Evolutionary conservation across 1,140 invertebrate species (phyloP).

Genomic region (Eupeodes corollae): DNA sequence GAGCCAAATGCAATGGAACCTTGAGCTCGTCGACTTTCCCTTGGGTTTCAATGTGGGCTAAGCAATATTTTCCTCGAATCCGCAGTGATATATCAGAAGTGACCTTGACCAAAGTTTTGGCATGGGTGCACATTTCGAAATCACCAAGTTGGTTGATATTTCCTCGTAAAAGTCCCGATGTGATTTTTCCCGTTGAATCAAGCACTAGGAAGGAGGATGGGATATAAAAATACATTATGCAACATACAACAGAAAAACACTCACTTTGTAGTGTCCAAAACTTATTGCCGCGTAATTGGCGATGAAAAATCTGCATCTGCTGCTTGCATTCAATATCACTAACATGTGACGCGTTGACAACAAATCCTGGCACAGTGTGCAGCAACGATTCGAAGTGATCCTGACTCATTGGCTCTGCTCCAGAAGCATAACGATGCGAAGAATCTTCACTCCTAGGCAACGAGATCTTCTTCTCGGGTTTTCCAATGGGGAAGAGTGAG

Average conservation of each 20-base stretch:
- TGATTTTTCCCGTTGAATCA: conserved; percentile 57
- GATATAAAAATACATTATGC: neutral
- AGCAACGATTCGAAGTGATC: conserved; percentile 44
- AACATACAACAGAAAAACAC: neutral
- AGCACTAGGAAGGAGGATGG: conserved; percentile 37
- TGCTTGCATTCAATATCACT: conserved; percentile 51
- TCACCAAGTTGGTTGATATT: conserved; percentile 60
- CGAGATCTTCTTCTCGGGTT: conserved; percentile 9
- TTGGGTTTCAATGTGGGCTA: conserved; percentile 50
- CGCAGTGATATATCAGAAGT: conserved; percentile 41
- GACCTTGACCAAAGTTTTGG: conserved; percentile 45
- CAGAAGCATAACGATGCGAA: conserved; percentile 34
- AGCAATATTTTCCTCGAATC: conserved; percentile 55
- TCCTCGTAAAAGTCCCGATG: conserved; percentile 52
- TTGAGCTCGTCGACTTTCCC: conserved; percentile 43
- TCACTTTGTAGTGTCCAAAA: conserved; percentile 57
- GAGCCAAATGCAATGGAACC: conserved; percentile 46
- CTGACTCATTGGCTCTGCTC: conserved; percentile 21
- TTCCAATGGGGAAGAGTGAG: conserved; percentile 19
- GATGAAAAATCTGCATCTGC: conserved; percentile 52
- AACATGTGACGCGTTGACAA: conserved; percentile 51
- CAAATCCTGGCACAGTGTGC: conserved; percentile 50
- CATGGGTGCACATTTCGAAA: conserved; percentile 53
- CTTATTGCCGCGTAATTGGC: conserved; percentile 52
- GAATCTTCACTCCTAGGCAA: conserved; percentile 17